Evolutionary conservation across 2,888 invertebrate species (phyloP), one percentile per base, ranked within the genome.

Genomic region (Agapostemon virescens): DNA sequence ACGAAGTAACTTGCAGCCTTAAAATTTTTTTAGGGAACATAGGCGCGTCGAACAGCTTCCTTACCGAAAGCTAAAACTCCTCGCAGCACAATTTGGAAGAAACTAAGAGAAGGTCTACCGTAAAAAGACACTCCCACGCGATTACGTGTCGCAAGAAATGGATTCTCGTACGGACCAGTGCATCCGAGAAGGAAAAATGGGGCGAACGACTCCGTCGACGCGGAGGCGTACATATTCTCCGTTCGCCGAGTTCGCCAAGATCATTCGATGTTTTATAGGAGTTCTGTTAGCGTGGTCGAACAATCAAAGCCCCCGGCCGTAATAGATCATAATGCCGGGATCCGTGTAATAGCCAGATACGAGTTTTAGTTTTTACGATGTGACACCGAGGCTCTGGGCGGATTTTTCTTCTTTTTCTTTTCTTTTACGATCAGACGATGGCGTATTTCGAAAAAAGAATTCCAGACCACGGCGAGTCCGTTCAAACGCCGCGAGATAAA

Each of bases 331-430:
- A 77, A 72, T 67, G 20, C 15, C 49, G 36, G 72, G 69, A 69
- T 77, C 55, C 63, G 49, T 74, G 69, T 74, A 73, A 70, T 64
- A 69, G 49, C 40, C 70, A 40, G 79, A 79, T 40, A 69, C 52
- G 77, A 79, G 73, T 81, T 75, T 85, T 69, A 72, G 77, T 81
- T 82, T 86, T 84, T 84, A 82, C 76, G 81, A 87, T 71, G 76
- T 61, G 69, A 80, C 71, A 72, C 76, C 52, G 45, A 64, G 76
- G 58, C 69, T 52, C 52, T 58, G 73, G 55, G n/a, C 58, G 49
- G 74, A 69, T 58, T 81, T 76, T 81, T 75, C n/a, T n/a, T n/a
- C n/a, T n/a, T n/a, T n/a, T n/a, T n/a, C n/a, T n/a, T n/a, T n/a
- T n/a, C n/a, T 67, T 86, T 86, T 87, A 86, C 81, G 84, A 82